A percentile compares a stretch with the other conserved stretches of the same genome.
phyloP scores from a whole-genome alignment of 2,113 vertebrate species.

The Lophura nycthemera region DNA sequence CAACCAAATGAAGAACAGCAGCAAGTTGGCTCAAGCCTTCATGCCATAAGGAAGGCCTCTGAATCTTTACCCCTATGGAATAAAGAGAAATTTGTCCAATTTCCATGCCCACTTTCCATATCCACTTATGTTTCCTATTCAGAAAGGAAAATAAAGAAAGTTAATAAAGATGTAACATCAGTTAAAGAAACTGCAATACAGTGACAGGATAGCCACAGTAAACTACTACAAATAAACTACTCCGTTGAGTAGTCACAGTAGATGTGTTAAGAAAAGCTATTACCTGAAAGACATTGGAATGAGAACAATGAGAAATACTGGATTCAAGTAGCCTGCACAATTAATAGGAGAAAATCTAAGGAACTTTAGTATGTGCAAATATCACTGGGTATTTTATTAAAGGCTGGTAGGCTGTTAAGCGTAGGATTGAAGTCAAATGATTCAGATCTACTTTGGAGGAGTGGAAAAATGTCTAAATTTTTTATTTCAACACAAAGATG shows the following conservation, averaged over 20 bases:
- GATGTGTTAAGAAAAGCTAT: neutral
- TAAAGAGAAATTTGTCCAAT: neutral
- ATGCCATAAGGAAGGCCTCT: neutral
- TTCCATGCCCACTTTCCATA: neutral
- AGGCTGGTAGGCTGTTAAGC: neutral
- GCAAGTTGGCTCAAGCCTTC: neutral
- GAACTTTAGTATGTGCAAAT: neutral
- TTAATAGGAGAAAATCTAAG: neutral
- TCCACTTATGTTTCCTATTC: neutral
- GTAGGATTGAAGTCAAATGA: neutral
- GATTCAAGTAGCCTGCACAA: neutral
- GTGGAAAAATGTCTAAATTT: neutral
- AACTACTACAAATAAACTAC: neutral
- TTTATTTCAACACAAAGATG: neutral
- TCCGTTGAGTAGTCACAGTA: neutral
- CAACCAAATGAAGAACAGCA: neutral
- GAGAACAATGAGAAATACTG: neutral
- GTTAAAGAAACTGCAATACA: neutral
- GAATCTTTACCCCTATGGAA: neutral
- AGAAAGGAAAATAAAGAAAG: neutral
- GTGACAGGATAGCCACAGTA: neutral
- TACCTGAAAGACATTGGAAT: neutral
- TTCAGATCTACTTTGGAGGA: neutral
- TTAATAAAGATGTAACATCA: neutral
- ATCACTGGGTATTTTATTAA: neutral